A percentile compares a stretch with the other conserved stretches of the same genome.
These are phyloP conservation scores for Lasioglossum malachurum DNA, from an alignment of 2,888 invertebrate species.

Conservation along the genomic window DNA sequence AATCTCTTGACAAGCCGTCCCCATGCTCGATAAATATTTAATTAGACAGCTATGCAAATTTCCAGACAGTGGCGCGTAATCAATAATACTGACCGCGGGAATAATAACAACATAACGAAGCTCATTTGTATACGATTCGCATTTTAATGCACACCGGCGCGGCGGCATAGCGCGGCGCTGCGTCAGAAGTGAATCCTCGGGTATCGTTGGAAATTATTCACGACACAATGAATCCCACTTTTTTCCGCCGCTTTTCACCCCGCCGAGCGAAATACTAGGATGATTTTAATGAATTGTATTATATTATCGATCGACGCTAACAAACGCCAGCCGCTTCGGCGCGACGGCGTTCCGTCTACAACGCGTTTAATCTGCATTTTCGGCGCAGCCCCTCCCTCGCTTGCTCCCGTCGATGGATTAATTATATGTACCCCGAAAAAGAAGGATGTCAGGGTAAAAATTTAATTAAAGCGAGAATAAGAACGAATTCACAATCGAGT, in stretches of 20 bases:
- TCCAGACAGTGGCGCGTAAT: conserved; percentile 6
- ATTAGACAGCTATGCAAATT: not conserved
- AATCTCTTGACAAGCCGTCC: not conserved
- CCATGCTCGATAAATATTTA: conserved; percentile 14
- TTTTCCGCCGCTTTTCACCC: not conserved
- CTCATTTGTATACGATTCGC: conserved; percentile 14
- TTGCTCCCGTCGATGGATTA: not conserved
- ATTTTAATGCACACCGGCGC: conserved; percentile 9
- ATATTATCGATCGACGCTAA: not conserved
- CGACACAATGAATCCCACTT: not conserved
- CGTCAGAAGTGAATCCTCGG: not conserved
- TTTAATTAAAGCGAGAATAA: conserved; percentile 23
- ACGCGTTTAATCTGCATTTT: conserved; percentile 8
- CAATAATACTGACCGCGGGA: conserved; percentile 22
- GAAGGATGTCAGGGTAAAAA: conserved; percentile 8
- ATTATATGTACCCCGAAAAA: not conserved
- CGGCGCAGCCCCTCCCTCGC: not conserved
- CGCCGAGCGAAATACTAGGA: not conserved
- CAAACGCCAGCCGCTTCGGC: not conserved
- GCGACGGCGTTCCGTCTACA: not conserved
- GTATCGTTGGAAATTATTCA: conserved; percentile 17
- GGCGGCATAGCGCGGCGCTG: not conserved
- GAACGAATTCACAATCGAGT: not conserved
- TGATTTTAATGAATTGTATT: conserved; percentile 16
- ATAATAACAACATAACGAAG: conserved; percentile 6